Percentiles rank a stretch among this genome's conserved stretches.
Evolutionary conservation across 2,113 vertebrate species (phyloP).

Genomic region (Macheiramphus alcinus): DNA sequence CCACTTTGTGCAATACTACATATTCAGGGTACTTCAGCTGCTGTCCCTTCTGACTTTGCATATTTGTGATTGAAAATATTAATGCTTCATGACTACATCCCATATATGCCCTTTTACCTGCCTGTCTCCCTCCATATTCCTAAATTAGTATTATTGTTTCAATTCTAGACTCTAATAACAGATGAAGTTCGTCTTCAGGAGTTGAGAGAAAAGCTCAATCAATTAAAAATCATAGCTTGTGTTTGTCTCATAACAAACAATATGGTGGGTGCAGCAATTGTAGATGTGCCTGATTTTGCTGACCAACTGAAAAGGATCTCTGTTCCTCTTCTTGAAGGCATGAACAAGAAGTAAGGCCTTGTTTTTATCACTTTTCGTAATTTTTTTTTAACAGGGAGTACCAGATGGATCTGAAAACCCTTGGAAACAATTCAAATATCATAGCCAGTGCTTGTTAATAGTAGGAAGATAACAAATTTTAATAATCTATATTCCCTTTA

Average conservation of each 20-base stretch:
- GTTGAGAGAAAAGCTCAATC: constrained; percentile 81
- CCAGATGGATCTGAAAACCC: not conserved
- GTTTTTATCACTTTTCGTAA: not conserved
- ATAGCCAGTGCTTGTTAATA: not conserved
- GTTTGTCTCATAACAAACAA: constrained; percentile 87
- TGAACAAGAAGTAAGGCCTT: constrained; percentile 83
- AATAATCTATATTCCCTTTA: not conserved
- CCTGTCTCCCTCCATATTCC: not conserved
- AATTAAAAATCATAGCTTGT: constrained; percentile 80
- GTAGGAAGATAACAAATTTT: not conserved
- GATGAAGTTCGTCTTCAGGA: constrained; percentile 86
- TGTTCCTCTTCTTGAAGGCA: constrained; percentile 85
- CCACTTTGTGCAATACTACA: not conserved
- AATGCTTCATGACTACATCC: not conserved
- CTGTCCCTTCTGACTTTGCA: not conserved
- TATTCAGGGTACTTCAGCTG: not conserved
- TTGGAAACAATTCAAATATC: not conserved
- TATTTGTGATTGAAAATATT: not conserved
- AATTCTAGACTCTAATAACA: constrained; percentile 83
- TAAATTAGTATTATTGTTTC: not conserved
- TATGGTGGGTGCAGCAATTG: constrained; percentile 78
- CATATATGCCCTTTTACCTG: not conserved
- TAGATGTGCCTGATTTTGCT: constrained; percentile 77
- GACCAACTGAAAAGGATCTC: constrained; percentile 84
- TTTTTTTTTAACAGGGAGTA: not conserved